These are phyloP conservation scores for Podarcis cretensis DNA, from an alignment of 2,113 vertebrate species.

Conservation along the genomic window DNA sequence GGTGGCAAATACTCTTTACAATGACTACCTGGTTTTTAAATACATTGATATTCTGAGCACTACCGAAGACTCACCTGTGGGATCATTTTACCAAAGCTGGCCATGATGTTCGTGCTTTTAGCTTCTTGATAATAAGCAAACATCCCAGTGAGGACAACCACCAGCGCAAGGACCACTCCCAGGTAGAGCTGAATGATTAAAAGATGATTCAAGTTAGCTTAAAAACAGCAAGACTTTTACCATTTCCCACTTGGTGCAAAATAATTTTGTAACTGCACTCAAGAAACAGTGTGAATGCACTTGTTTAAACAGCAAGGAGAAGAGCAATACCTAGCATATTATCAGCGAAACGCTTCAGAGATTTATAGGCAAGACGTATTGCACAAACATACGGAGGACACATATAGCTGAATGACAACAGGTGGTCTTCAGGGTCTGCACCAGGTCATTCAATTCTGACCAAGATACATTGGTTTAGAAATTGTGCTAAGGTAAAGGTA, in stretches of 20 bases:
- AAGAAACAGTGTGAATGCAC: neutral
- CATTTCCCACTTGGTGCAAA: neutral
- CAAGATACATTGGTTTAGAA: neutral
- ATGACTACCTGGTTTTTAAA: neutral
- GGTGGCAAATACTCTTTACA: neutral
- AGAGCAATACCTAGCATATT: neutral
- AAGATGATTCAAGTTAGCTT: slow-evolving; percentile 7
- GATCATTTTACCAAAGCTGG: slow-evolving; percentile 85
- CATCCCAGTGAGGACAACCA: slow-evolving; percentile 80
- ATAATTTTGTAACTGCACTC: neutral
- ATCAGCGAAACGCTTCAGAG: neutral
- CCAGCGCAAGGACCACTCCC: slow-evolving; percentile 76
- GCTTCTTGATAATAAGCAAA: slow-evolving; percentile 87
- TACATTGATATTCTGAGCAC: neutral
- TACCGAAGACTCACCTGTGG: slow-evolving; percentile 77
- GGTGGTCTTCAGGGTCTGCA: neutral
- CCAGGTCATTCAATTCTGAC: neutral
- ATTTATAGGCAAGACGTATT: neutral
- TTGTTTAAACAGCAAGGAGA: neutral
- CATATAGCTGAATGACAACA: neutral
- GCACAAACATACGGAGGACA: neutral
- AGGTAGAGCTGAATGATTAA: slow-evolving; percentile 75
- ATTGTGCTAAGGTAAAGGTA: too few species aligned
- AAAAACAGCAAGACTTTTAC: neutral
- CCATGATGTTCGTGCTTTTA: slow-evolving; percentile 86